Conservation (phyloP, 2,888 invertebrate species). For the Sepiola atlantica region DNA sequence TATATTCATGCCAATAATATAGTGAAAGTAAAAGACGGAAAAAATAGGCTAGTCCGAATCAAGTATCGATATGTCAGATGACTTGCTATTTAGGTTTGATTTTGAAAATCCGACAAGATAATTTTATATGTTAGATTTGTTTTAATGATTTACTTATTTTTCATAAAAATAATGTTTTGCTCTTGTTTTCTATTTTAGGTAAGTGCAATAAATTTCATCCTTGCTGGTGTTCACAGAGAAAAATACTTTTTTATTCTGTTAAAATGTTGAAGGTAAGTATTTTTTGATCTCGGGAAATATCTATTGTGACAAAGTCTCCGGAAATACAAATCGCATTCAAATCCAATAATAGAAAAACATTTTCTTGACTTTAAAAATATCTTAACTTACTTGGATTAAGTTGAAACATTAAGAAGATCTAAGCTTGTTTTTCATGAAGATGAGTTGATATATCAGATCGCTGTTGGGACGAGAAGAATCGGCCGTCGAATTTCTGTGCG, state of each 20-base stretch:
- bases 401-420: neutral
- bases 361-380: neutral
- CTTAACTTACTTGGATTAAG: neutral
- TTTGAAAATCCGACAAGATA: neutral
- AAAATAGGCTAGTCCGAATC: too few species aligned
- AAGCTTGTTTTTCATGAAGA: neutral
- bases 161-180: neutral
- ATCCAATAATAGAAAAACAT: neutral
- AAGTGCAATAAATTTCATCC: neutral
- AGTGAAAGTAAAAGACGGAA: too few species aligned
- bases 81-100: too few species aligned
- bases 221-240: neutral
- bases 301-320: neutral
- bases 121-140: neutral
- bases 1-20: too few species aligned
- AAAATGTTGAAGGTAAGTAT: neutral
- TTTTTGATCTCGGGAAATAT: neutral
- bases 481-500: too few species aligned
- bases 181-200: neutral
- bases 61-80: too few species aligned
- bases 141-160: neutral
- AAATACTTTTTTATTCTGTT: neutral
- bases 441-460: neutral
- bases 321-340: neutral
- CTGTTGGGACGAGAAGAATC: too few species aligned